These are phyloP conservation scores for Cyprinodon brontotheroides DNA, from an alignment of 2,113 vertebrate species.

Conservation along the genomic window DNA sequence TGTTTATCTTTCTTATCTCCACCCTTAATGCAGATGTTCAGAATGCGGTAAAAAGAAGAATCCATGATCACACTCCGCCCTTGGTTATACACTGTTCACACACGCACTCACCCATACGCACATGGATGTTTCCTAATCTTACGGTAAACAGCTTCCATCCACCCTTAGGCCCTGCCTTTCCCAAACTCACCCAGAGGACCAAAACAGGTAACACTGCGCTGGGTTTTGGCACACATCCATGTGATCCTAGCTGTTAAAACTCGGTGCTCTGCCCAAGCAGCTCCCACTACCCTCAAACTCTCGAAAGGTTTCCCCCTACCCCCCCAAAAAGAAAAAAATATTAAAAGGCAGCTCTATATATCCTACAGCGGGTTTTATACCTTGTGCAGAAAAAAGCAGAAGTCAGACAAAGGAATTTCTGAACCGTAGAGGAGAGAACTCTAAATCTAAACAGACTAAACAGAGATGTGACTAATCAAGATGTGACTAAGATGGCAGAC, in stretches of 20 bases:
- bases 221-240: constrained; percentile 70
- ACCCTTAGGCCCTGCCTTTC: constrained; percentile 64
- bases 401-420: constrained; percentile 38
- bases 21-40: constrained; percentile 52
- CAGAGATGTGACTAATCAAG: constrained; percentile 67
- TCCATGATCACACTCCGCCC: constrained; percentile 44
- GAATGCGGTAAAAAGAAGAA: constrained; percentile 25
- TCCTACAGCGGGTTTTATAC: constrained; percentile 10
- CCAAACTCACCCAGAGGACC: constrained; percentile 53
- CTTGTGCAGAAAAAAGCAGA: constrained; percentile 42
- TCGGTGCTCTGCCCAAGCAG: constrained; percentile 57
- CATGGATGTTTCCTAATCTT: constrained; percentile 50
- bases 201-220: constrained; percentile 70
- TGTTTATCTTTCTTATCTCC: constrained; percentile 15
- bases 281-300: constrained; percentile 51
- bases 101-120: constrained; percentile 29
- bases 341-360: constrained; percentile 9
- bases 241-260: constrained; percentile 52
- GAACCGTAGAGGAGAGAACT: constrained; percentile 25
- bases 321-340: constrained; percentile 24
- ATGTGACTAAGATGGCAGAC: constrained; percentile 61
- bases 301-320: constrained; percentile 50
- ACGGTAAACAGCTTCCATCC: constrained; percentile 61
- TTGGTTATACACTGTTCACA: constrained; percentile 25
- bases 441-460: constrained; percentile 71